A percentile compares a stretch with the other conserved stretches of the same genome.
phyloP scores from a whole-genome alignment of 2,797 vertebrate genomes.

The Sebastes diaconus region DNA sequence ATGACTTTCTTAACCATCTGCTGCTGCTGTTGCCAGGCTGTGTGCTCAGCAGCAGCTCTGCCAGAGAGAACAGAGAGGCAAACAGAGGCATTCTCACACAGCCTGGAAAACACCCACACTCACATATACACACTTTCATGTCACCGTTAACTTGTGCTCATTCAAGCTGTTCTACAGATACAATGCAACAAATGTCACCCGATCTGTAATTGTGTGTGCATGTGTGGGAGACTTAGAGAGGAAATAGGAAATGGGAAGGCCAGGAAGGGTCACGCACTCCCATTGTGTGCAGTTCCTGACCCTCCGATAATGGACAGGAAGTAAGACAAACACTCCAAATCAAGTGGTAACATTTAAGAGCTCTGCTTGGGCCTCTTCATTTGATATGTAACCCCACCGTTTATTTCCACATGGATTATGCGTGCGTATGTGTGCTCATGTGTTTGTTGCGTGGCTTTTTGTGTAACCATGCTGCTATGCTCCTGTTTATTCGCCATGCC shows the following conservation, averaged over 20 bases:
- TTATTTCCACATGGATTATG: conserved; percentile 13
- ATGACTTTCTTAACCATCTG: conserved; percentile 67
- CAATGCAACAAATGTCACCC: conserved; percentile 8
- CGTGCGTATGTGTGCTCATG: background rate
- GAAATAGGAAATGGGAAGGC: conserved; percentile 47
- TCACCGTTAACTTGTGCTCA: conserved; percentile 10
- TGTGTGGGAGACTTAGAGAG: background rate
- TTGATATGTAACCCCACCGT: conserved; percentile 14
- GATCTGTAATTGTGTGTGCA: background rate
- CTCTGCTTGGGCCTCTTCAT: conserved; percentile 18
- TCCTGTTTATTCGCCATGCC: background rate
- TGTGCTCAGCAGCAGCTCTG: conserved; percentile 36
- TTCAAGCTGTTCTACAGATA: conserved; percentile 30
- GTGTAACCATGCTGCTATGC: background rate
- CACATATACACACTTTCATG: background rate
- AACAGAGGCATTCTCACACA: conserved; percentile 46
- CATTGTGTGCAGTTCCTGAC: conserved; percentile 72
- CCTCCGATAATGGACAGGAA: conserved; percentile 57
- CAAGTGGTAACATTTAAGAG: conserved; percentile 61
- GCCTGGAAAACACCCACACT: conserved; percentile 43
- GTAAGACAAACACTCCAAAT: conserved; percentile 65
- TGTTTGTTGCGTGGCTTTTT: background rate
- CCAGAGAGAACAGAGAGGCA: conserved; percentile 35
- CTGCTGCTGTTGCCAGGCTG: conserved; percentile 67
- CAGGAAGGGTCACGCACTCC: conserved; percentile 13